Conservation (phyloP, 2,113 vertebrate genomes). For the Crotalus tigris region DNA sequence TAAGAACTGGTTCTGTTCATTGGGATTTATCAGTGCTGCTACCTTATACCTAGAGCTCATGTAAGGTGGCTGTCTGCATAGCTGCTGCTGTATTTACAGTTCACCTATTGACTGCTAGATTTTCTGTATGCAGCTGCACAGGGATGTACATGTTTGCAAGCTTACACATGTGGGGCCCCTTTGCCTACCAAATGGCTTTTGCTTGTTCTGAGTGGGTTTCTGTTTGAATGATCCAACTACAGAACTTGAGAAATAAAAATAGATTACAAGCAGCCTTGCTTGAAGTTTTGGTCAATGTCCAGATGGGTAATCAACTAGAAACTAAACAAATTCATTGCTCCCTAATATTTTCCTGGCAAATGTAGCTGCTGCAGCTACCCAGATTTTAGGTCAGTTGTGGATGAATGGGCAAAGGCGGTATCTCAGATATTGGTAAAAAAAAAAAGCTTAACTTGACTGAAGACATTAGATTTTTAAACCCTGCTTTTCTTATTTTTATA, state of each 20-base stretch:
- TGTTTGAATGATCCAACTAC: neutral
- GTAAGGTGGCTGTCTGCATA: neutral
- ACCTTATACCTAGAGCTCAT: neutral
- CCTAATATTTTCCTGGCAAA: neutral
- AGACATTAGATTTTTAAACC: neutral
- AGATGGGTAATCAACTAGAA: neutral
- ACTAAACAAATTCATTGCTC: neutral
- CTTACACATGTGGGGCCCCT: neutral
- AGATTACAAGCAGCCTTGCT: neutral
- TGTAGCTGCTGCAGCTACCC: neutral
- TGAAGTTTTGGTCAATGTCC: neutral
- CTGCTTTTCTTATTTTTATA: neutral
- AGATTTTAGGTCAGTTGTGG: neutral
- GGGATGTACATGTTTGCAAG: neutral
- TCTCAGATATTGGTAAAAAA: neutral
- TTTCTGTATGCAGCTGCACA: neutral
- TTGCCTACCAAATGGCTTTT: neutral
- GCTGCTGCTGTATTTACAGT: neutral
- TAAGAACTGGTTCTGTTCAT: neutral
- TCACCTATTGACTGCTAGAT: neutral
- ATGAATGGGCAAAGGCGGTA: neutral
- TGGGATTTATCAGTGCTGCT: neutral
- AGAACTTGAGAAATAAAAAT: neutral
- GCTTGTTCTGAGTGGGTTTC: neutral
- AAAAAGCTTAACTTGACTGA: neutral